phyloP scores from a whole-genome alignment of 2,797 vertebrate species.

The Gastrophryne carolinensis region DNA sequence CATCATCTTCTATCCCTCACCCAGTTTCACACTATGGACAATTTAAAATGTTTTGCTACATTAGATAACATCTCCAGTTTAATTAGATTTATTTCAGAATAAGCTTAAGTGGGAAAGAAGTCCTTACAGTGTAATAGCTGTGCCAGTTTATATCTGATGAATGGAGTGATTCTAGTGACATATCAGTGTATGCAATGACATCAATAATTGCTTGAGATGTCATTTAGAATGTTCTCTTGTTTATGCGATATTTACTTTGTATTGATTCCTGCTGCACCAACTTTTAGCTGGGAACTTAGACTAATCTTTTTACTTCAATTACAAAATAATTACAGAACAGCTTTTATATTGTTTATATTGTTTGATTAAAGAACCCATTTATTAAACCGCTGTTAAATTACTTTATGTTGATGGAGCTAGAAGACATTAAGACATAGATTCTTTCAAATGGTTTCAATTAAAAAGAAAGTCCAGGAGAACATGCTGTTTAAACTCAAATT shows the following conservation, averaged over 20 bases:
- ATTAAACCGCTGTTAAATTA: conserved; percentile 1
- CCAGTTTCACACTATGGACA: too few relatives aligned
- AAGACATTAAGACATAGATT: conserved; percentile 8
- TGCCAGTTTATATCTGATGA: not conserved
- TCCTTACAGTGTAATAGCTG: not conserved
- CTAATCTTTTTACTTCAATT: conserved; percentile 7
- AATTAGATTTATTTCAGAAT: too few relatives aligned
- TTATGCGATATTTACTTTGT: conserved; percentile 12
- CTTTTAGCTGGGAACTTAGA: conserved; percentile 8
- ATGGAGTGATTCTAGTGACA: not conserved
- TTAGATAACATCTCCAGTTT: too few relatives aligned
- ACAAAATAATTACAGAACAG: conserved; percentile 10
- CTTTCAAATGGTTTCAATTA: conserved; percentile 1
- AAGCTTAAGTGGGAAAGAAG: too few relatives aligned
- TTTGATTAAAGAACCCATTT: conserved; percentile 10
- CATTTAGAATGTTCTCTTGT: not conserved
- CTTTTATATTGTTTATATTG: conserved; percentile 22
- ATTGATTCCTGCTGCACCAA: conserved; percentile 9
- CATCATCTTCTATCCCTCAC: too few relatives aligned
- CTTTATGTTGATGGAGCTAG: not conserved
- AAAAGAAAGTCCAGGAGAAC: not conserved
- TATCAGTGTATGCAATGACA: too few relatives aligned
- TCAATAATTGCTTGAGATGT: not conserved
- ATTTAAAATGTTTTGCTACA: too few relatives aligned
- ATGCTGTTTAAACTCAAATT: conserved; percentile 5